Evolutionary conservation across 2,888 invertebrate genomes (phyloP), one percentile per base, ranked within the genome.

Genomic region (Syrista parreyssii): DNA sequence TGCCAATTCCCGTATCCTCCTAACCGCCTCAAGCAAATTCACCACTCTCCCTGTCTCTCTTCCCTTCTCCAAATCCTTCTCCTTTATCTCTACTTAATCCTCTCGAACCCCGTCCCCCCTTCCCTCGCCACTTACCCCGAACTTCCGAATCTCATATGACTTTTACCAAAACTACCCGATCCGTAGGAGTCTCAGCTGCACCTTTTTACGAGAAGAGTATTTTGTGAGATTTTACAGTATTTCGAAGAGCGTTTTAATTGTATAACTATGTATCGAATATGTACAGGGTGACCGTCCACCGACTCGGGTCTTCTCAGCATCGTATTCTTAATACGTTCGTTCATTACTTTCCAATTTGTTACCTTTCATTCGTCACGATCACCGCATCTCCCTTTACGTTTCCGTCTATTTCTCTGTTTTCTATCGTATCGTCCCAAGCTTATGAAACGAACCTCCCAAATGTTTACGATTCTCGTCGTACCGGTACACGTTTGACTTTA

Each of bases 201-300:
- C 84, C 82, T 84, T 86, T 86, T 89, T 87, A 88, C 85, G 84
- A 88, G 84, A 89, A 87, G 86, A 90, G 89, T 91, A 90, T 91
- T 91, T 91, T 90, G 87, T 91, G 89, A 90, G 88, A 91, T 90
- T 90, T 90, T 90, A 90, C 91, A 91, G 91, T 91, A 91, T 91
- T 91, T 91, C 86, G 88, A 89, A 85, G 87, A 89, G 87, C 88
- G 88, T 89, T 90, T 91, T 88, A 87, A 90, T 89, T 88, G 85
- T 87, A 87, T 86, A 89, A 89, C 88, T 88, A 86, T 88, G 87
- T 88, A 87, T 87, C 87, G 86, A 88, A 87, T 88, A 85, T 89
- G 86, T 87, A 89, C 88, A 89, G 87, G 88, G 88, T 88, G 87
- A 88, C 88, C 89, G 88, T 88, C 88, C 88, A 88, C 86, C 84